A percentile compares a stretch with the other conserved stretches of the same genome.
phyloP scores from a whole-genome alignment of 1,140 invertebrate genomes.

The Paralvinella palmiformis region DNA sequence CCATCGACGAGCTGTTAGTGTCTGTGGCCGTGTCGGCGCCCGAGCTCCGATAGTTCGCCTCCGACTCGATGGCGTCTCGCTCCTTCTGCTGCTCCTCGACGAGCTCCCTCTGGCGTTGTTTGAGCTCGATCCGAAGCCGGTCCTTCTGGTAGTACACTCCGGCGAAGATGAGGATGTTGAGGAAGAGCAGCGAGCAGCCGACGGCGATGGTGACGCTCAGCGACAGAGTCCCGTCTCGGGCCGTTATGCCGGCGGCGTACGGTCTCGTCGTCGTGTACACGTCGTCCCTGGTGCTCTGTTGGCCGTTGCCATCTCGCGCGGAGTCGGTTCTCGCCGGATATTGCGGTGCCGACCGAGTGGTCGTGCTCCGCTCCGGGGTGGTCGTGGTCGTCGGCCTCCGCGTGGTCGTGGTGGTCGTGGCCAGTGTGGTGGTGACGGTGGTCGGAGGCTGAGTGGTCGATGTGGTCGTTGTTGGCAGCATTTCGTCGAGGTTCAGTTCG shows the following conservation, averaged over 20 bases:
- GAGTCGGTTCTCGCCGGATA: neutral
- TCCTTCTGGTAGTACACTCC: conserved; percentile 90
- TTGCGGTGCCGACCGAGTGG: conserved; percentile 33
- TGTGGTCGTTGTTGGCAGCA: conserved; percentile 44
- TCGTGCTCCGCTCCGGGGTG: conserved; percentile 10
- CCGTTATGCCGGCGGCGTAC: conserved; percentile 34
- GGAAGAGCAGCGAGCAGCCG: conserved; percentile 78
- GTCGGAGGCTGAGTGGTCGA: conserved; percentile 18
- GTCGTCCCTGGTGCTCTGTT: neutral
- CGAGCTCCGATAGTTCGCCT: too few species aligned
- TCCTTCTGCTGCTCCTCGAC: too few species aligned
- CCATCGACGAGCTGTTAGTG: too few species aligned
- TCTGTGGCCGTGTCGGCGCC: too few species aligned
- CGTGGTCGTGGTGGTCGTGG: neutral
- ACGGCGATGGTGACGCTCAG: conserved; percentile 90
- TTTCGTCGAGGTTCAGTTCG: conserved; percentile 35
- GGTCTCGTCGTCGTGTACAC: neutral
- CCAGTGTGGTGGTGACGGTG: neutral
- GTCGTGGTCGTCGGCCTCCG: conserved; percentile 8
- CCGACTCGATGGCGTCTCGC: too few species aligned
- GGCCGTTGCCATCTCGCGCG: neutral
- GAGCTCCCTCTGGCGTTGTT: neutral
- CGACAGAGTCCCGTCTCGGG: conserved; percentile 52
- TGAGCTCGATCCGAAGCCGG: conserved; percentile 10
- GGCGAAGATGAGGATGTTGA: conserved; percentile 88